Evolutionary conservation across 92 coral and sea anemone genomes (phyloP).

Genomic region (Zoanthus gigantus): DNA sequence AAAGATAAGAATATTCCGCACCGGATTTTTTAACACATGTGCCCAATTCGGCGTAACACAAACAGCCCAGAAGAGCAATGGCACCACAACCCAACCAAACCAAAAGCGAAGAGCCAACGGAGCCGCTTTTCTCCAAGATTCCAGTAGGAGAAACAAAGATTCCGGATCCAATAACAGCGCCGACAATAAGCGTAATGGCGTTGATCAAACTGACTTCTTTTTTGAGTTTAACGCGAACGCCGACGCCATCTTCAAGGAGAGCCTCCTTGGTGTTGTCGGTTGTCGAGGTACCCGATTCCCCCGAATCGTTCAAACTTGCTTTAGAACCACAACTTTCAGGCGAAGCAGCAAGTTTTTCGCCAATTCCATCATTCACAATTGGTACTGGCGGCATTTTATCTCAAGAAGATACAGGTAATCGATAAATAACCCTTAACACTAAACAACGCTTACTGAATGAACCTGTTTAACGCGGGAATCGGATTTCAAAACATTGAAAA

Average conservation of each 20-base stretch:
- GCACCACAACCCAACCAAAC: constrained; percentile 93
- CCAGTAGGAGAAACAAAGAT: constrained; percentile 96
- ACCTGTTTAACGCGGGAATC: constrained; percentile 23
- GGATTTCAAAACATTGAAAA: constrained; percentile 29
- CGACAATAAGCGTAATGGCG: constrained; percentile 92
- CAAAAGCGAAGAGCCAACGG: constrained; percentile 84
- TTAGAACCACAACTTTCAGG: constrained; percentile 53
- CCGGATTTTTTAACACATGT: constrained; percentile 88
- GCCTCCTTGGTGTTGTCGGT: constrained; percentile 63
- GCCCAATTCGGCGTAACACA: constrained; percentile 93
- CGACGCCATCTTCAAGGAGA: constrained; percentile 55
- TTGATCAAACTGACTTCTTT: constrained; percentile 80
- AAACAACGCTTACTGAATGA: neutral
- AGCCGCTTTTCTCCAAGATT: constrained; percentile 76
- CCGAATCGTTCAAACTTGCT: constrained; percentile 33
- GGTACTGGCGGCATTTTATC: constrained; percentile 67
- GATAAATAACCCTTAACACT: neutral
- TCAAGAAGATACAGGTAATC: neutral
- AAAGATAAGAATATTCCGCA: constrained; percentile 94
- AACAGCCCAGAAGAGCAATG: constrained; percentile 89
- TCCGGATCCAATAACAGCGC: constrained; percentile 98
- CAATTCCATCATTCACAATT: constrained; percentile 57
- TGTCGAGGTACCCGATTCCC: constrained; percentile 22
- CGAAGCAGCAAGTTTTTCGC: constrained; percentile 63
- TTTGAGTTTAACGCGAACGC: constrained; percentile 68